Evolutionary conservation across 2,888 invertebrate species (phyloP).

Genomic region (Tetranychus piercei): DNA sequence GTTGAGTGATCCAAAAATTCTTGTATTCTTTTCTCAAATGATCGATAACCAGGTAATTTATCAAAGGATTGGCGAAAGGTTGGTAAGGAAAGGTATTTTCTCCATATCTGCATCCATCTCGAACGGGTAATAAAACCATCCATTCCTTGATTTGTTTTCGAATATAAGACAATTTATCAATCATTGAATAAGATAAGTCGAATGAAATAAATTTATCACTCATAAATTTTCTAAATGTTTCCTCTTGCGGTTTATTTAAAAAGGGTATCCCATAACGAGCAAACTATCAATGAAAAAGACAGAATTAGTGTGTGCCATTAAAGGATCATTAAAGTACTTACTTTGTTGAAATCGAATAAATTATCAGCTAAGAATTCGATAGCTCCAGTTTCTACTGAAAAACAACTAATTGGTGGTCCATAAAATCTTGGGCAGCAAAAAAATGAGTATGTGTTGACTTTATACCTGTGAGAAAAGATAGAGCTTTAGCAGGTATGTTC

Average conservation of each 20-base stretch:
- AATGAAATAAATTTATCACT: background rate
- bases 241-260: slow-evolving; percentile 37
- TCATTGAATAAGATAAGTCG: background rate
- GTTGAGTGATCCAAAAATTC: slow-evolving; percentile 1
- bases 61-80: background rate
- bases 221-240: background rate
- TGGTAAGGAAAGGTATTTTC: background rate
- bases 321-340: slow-evolving; percentile 32
- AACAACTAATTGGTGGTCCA: slow-evolving; percentile 42
- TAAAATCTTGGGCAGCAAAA: slow-evolving; percentile 47
- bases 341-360: slow-evolving; percentile 53
- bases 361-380: slow-evolving; percentile 42
- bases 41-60: background rate
- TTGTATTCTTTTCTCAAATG: slow-evolving; percentile 5
- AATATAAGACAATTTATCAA: background rate
- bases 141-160: background rate
- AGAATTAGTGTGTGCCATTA: background rate
- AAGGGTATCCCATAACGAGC: slow-evolving; percentile 49
- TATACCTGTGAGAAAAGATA: slow-evolving; percentile 34
- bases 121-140: background rate
- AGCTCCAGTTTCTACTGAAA: slow-evolving; percentile 45
- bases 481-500: background rate
- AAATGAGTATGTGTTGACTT: slow-evolving; percentile 46
- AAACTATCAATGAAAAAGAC: slow-evolving; percentile 37
- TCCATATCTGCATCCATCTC: background rate